phyloP scores from a whole-genome alignment of 2,888 invertebrate genomes.

The Vesta saturnalis region DNA sequence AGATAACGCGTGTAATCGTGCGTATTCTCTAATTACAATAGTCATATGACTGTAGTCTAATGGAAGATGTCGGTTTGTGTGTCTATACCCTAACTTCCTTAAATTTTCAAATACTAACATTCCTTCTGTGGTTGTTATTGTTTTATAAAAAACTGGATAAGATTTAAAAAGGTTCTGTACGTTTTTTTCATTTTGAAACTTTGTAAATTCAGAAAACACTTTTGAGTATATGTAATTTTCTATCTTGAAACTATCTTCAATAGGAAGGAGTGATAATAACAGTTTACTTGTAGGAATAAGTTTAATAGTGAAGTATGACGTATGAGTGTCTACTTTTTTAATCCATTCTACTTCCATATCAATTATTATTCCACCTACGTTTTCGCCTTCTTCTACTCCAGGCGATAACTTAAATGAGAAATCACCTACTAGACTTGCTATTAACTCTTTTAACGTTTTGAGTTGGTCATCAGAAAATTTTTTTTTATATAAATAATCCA shows the following conservation, averaged over 20 bases:
- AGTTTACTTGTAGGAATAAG: neutral
- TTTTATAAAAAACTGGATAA: constrained; percentile 4
- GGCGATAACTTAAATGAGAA: neutral
- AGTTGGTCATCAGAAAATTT: no score
- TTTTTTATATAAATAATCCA: no score
- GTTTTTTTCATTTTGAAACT: neutral
- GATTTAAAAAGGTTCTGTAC: neutral
- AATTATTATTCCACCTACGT: neutral
- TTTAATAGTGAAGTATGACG: constrained; percentile 17
- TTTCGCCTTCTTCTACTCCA: neutral
- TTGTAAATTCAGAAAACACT: neutral
- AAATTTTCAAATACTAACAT: neutral
- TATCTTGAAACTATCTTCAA: neutral
- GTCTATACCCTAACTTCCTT: neutral
- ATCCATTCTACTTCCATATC: neutral
- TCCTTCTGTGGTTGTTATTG: neutral
- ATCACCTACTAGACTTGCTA: no score
- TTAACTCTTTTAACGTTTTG: no score
- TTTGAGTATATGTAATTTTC: neutral
- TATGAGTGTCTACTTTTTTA: constrained; percentile 26
- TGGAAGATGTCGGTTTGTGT: neutral
- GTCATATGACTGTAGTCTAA: neutral
- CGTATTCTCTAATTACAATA: neutral
- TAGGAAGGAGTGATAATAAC: neutral
- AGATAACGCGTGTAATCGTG: neutral